Conservation (phyloP, 2,797 vertebrate species). For the Coracias cyanogaster region DNA sequence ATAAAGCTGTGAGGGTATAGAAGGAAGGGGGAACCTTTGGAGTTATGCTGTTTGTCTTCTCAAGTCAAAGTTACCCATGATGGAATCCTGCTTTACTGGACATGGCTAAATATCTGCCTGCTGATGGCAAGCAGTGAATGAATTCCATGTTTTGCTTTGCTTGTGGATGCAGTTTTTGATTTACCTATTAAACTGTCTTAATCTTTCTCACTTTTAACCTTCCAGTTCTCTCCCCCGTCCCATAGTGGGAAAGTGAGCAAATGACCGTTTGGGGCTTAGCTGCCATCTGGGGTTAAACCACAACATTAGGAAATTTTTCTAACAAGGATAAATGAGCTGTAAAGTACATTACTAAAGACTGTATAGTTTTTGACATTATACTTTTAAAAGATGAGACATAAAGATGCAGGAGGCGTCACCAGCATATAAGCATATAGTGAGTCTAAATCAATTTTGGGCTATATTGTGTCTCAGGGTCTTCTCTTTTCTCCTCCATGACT, state of each 20-base stretch:
- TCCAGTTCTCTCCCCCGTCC: background rate
- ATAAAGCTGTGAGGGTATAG: background rate
- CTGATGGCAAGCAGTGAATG: background rate
- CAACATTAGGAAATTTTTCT: background rate
- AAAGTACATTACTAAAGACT: background rate
- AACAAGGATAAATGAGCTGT: background rate
- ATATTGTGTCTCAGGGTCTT: background rate
- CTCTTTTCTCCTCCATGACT: background rate
- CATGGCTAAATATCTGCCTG: background rate
- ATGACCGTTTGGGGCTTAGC: background rate
- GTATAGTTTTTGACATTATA: background rate
- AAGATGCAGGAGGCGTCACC: background rate
- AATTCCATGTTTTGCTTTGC: background rate
- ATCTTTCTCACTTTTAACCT: background rate
- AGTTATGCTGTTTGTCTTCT: background rate
- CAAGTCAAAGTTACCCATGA: background rate
- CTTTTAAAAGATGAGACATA: background rate
- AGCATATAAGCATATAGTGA: fast-evolving
- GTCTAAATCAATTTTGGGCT: background rate
- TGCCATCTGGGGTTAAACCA: background rate
- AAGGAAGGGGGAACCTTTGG: background rate
- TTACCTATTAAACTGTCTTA: background rate
- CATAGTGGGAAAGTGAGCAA: background rate
- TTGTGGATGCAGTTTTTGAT: background rate
- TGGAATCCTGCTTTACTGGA: background rate